Evolutionary conservation across 2,797 vertebrate genomes (phyloP).

Genomic region (Phataginus tetradactyla): DNA sequence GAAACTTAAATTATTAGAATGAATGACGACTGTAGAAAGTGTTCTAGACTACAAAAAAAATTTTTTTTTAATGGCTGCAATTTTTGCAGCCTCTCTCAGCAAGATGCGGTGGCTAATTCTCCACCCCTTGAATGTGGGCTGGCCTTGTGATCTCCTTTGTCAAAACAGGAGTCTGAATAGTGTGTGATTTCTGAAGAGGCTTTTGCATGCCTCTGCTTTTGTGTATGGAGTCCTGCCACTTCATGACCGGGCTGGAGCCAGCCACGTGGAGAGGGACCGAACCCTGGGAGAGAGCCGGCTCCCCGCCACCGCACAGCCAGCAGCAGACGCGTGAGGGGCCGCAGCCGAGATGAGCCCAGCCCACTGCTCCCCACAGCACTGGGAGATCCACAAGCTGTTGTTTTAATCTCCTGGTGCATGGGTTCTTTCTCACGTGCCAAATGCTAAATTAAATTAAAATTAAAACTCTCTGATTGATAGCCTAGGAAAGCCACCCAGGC

Average conservation of each 20-base stretch:
- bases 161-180: not conserved
- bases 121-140: not conserved
- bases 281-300: not conserved
- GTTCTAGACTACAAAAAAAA: not conserved
- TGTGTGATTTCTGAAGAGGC: not conserved
- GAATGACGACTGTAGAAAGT: not conserved
- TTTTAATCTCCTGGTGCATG: not conserved
- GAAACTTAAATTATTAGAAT: not conserved
- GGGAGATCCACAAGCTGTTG: not conserved
- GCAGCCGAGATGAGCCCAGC: not conserved
- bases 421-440: not conserved
- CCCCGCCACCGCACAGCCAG: not conserved
- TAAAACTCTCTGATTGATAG: not conserved
- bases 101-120: not conserved
- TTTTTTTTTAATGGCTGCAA: not conserved
- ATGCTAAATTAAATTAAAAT: not conserved
- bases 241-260: not conserved
- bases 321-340: not conserved
- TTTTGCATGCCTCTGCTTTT: not conserved
- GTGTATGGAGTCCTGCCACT: not conserved
- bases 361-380: not conserved
- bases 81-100: not conserved
- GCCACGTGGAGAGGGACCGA: not conserved
- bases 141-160: not conserved
- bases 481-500: not conserved